Evolutionary conservation across 2,888 invertebrate genomes (phyloP).

Genomic region (Leucoptera coffeella): DNA sequence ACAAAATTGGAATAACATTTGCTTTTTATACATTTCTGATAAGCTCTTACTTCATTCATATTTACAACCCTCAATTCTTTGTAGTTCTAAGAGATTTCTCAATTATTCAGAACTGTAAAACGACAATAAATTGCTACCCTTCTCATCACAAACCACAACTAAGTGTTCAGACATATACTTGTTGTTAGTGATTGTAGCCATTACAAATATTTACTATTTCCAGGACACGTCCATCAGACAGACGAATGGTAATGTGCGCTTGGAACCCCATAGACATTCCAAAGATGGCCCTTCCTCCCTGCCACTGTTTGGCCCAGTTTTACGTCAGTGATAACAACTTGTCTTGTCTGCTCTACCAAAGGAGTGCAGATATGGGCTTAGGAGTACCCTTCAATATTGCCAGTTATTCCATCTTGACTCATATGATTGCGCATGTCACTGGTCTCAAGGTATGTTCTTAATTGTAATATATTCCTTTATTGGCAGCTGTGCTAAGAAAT

Average conservation of each 20-base stretch:
- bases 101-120: too few species aligned
- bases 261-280: conserved; percentile 91
- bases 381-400: conserved; percentile 99
- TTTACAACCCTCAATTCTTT: too few species aligned
- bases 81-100: too few species aligned
- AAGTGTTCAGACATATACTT: not conserved
- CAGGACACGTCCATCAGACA: conserved; percentile 59
- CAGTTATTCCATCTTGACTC: conserved; percentile 88
- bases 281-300: conserved; percentile 94
- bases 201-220: too few species aligned
- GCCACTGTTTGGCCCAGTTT: conserved; percentile 93
- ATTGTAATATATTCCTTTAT: not conserved
- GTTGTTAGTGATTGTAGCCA: too few species aligned
- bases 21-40: too few species aligned
- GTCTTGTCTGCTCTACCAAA: conserved; percentile 89
- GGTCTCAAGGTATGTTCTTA: conserved; percentile 64
- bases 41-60: too few species aligned
- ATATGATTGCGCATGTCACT: conserved; percentile 95
- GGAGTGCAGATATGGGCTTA: conserved; percentile 95
- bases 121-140: not conserved
- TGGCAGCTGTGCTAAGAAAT: too few species aligned
- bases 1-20: too few species aligned
- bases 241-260: conserved; percentile 87
- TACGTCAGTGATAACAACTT: conserved; percentile 79
- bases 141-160: not conserved